Conservation (phyloP, 2,888 invertebrate genomes). For the Papilio gigon region DNA sequence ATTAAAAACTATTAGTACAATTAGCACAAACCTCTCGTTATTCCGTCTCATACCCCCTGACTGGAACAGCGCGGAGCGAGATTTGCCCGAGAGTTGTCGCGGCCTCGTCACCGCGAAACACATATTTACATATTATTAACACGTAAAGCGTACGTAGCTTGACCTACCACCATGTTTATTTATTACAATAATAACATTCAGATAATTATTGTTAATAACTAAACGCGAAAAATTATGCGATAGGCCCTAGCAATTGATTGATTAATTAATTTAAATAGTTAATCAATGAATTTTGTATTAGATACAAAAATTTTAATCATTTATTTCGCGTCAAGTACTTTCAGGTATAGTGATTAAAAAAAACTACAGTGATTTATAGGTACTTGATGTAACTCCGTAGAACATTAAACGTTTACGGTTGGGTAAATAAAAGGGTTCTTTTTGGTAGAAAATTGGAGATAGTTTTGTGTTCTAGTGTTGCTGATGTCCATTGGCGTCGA, state of each 20-base stretch:
- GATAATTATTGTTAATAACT: slow-evolving; percentile 36
- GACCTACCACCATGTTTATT: slow-evolving; percentile 70
- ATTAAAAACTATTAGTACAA: not conserved
- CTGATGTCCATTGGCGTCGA: too few relatives aligned
- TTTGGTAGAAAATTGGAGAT: not conserved
- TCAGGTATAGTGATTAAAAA: too few relatives aligned
- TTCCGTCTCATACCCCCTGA: slow-evolving; percentile 24
- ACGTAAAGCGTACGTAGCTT: slow-evolving; percentile 62
- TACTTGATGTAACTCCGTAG: too few relatives aligned
- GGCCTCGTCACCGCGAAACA: slow-evolving; percentile 62
- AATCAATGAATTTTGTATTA: too few relatives aligned
- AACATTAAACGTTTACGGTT: too few relatives aligned
- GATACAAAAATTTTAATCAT: too few relatives aligned
- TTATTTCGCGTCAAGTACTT: too few relatives aligned
- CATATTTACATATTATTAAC: slow-evolving; percentile 71
- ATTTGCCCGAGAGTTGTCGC: slow-evolving; percentile 49
- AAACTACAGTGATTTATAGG: too few relatives aligned
- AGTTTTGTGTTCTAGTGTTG: too few relatives aligned
- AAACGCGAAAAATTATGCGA: slow-evolving; percentile 13
- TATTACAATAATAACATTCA: slow-evolving; percentile 44
- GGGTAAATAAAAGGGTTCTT: too few relatives aligned
- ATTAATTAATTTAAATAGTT: too few relatives aligned
- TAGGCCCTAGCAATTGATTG: too few relatives aligned
- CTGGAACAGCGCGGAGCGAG: slow-evolving; percentile 43
- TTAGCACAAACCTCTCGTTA: not conserved